phyloP scores from a whole-genome alignment of 2,888 invertebrate species.

The Leuctra nigra region DNA sequence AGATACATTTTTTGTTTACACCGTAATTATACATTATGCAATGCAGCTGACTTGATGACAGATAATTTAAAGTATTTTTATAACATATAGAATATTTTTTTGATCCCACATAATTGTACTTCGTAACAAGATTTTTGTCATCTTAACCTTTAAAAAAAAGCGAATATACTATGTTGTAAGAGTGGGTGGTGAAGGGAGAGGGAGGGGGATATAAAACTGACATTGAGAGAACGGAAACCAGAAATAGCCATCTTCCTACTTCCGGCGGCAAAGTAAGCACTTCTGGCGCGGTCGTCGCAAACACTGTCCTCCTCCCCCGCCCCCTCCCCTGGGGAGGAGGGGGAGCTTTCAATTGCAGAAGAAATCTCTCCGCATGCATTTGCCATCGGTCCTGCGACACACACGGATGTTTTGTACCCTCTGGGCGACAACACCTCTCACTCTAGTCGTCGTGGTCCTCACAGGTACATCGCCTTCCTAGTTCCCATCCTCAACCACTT shows the following conservation, averaged over 20 bases:
- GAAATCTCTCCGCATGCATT: not conserved
- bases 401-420: slow-evolving; percentile 20
- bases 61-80: no score
- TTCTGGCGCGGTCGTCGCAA: not conserved
- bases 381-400: slow-evolving; percentile 12
- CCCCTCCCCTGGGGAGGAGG: slow-evolving; percentile 7
- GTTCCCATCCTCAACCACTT: no score
- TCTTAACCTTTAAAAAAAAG: no score
- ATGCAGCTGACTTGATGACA: no score
- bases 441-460: not conserved
- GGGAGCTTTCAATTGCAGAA: slow-evolving; percentile 15
- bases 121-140: no score
- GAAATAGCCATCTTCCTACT: slow-evolving; percentile 23
- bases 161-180: no score
- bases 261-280: slow-evolving; percentile 23
- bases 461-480: not conserved
- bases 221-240: slow-evolving; percentile 20
- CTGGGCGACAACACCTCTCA: not conserved
- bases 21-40: no score
- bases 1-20: no score
- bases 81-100: no score
- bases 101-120: no score
- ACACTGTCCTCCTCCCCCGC: not conserved
- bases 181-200: no score
- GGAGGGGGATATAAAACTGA: not conserved